Conservation (phyloP, 2,888 invertebrate genomes). For the Mystacides longicornis region DNA sequence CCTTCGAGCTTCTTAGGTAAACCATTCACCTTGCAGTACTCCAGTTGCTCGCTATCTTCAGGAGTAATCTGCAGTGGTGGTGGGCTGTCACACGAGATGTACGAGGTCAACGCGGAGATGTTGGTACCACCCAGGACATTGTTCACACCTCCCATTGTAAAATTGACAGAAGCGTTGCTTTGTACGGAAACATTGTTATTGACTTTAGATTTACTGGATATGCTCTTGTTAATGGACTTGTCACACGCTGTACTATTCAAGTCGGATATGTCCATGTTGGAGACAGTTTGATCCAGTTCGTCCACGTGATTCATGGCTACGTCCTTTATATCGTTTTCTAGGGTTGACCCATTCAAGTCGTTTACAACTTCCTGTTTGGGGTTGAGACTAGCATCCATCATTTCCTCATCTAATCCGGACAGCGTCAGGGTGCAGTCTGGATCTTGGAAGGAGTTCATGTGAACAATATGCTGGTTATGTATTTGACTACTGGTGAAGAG, state of each 20-base stretch:
- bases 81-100: constrained; percentile 73
- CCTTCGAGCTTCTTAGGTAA: constrained; percentile 61
- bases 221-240: constrained; percentile 3
- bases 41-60: constrained; percentile 67
- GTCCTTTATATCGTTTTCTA: constrained; percentile 35
- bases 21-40: constrained; percentile 62
- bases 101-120: constrained; percentile 51
- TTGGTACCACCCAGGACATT: constrained; percentile 33
- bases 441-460: constrained; percentile 34
- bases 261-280: not conserved
- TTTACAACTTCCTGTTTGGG: constrained; percentile 24
- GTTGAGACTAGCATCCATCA: constrained; percentile 36
- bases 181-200: constrained; percentile 20
- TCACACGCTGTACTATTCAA: not conserved
- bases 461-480: constrained; percentile 38
- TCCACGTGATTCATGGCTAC: constrained; percentile 32
- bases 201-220: constrained; percentile 32
- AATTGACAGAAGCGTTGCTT: constrained; percentile 29
- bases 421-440: constrained; percentile 51
- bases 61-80: constrained; percentile 72
- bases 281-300: constrained; percentile 27
- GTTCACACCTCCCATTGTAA: not conserved
- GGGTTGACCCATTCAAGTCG: constrained; percentile 24
- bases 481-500: constrained; percentile 35
- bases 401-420: constrained; percentile 52